Conservation (phyloP, 2,888 invertebrate species). For the Podotricha telesiphe region DNA sequence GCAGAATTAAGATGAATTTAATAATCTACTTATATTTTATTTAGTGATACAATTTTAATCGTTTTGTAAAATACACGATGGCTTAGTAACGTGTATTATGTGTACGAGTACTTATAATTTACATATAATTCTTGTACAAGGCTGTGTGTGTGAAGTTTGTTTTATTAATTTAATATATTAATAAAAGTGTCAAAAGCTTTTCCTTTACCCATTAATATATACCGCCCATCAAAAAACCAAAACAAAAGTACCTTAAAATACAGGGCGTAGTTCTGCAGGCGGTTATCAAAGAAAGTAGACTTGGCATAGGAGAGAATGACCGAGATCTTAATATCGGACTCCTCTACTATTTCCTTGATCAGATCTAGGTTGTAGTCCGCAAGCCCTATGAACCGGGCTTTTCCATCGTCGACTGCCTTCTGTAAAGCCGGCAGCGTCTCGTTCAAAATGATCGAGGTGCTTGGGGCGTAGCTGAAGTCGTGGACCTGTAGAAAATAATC, state of each 20-base stretch:
- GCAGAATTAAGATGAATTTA: too few relatives aligned
- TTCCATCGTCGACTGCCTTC: conserved; percentile 87
- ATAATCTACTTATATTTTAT: too few relatives aligned
- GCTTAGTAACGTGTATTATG: too few relatives aligned
- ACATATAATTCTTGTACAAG: too few relatives aligned
- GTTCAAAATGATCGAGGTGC: conserved; percentile 88
- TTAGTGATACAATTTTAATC: too few relatives aligned
- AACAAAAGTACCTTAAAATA: conserved; percentile 87
- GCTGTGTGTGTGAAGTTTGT: too few relatives aligned
- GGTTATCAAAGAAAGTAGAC: conserved; percentile 90
- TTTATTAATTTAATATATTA: too few relatives aligned
- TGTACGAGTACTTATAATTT: too few relatives aligned
- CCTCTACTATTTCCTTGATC: conserved; percentile 89
- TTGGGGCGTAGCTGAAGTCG: conserved; percentile 94
- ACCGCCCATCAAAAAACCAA: not conserved
- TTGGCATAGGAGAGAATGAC: conserved; percentile 91
- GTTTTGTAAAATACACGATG: too few relatives aligned
- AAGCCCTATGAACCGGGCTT: conserved; percentile 91
- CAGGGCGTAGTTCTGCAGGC: conserved; percentile 88
- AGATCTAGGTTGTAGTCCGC: conserved; percentile 93
- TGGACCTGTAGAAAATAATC: conserved; percentile 87
- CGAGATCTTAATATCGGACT: conserved; percentile 86
- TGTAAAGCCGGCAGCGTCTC: conserved; percentile 94
- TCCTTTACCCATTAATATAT: too few relatives aligned
- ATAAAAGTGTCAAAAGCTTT: too few relatives aligned